Evolutionary conservation across 2,888 invertebrate species (phyloP).

Genomic region (Campaea margaritaria): DNA sequence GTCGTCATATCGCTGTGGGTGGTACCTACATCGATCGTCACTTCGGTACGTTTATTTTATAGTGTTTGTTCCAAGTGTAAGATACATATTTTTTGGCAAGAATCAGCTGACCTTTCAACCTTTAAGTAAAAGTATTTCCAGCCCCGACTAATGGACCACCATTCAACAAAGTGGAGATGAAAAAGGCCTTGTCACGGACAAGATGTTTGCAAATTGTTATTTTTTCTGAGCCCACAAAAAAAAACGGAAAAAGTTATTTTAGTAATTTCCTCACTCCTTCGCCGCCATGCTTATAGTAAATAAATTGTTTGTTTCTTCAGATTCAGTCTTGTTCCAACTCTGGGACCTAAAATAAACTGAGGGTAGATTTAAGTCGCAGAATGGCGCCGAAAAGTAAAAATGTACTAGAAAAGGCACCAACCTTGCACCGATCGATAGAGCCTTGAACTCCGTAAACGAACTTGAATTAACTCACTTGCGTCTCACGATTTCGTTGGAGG

Average conservation of each 20-base stretch:
- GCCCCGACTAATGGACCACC: not conserved
- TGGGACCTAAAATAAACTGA: constrained; percentile 21
- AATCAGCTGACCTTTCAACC: too few relatives aligned
- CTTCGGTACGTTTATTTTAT: too few relatives aligned
- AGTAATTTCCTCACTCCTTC: too few relatives aligned
- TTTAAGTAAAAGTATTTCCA: too few relatives aligned
- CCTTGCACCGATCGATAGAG: constrained; percentile 80
- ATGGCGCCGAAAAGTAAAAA: constrained; percentile 51
- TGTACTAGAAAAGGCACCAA: constrained; percentile 56
- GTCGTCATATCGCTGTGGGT: too few relatives aligned
- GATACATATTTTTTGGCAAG: too few relatives aligned
- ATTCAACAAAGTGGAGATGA: constrained; percentile 5
- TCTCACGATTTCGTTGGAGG: constrained; percentile 13
- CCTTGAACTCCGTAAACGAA: constrained; percentile 71
- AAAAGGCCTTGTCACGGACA: not conserved
- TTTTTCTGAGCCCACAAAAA: too few relatives aligned
- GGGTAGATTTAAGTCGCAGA: constrained; percentile 16
- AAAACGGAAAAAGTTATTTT: too few relatives aligned
- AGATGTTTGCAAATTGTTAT: not conserved
- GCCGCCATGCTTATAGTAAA: too few relatives aligned
- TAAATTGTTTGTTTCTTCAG: too few relatives aligned
- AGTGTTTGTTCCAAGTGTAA: too few relatives aligned
- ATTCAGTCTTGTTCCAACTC: constrained; percentile 6
- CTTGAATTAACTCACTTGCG: constrained; percentile 32
- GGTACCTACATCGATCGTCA: too few relatives aligned